A percentile compares a stretch with the other conserved stretches of the same genome.
Conservation (phyloP, 2,113 vertebrate genomes). For the Muntiacus reevesi region DNA sequence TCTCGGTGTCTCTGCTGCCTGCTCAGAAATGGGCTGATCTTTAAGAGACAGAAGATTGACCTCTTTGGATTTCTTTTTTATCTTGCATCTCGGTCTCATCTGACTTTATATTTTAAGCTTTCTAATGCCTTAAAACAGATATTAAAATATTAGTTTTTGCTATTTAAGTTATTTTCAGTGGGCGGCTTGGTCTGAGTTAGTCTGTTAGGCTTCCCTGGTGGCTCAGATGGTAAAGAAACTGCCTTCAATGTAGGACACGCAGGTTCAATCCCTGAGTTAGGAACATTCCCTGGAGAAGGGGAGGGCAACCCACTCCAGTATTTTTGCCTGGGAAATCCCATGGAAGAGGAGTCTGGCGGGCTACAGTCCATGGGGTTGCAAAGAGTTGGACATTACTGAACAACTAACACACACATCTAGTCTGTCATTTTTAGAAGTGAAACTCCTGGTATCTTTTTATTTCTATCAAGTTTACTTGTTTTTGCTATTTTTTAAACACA, state of each 20-base stretch:
- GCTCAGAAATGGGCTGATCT: neutral
- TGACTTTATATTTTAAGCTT: neutral
- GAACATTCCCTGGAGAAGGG: neutral
- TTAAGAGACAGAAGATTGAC: neutral
- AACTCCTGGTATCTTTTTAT: neutral
- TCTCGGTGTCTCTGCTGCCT: neutral
- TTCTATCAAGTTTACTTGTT: neutral
- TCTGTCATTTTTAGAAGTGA: conserved; percentile 28
- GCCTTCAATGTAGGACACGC: neutral
- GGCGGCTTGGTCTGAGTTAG: neutral
- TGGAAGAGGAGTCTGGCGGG: neutral
- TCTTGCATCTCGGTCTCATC: neutral
- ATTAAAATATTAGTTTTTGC: neutral
- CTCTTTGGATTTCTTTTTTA: neutral
- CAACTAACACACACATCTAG: neutral
- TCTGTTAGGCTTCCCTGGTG: neutral
- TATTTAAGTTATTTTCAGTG: neutral
- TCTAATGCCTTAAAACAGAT: neutral
- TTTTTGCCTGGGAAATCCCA: neutral
- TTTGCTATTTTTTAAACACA: too few species aligned
- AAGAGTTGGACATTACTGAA: neutral
- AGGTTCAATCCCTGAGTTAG: neutral
- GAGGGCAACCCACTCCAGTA: neutral
- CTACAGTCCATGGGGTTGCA: neutral
- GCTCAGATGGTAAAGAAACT: neutral